phyloP scores from a whole-genome alignment of 2,113 vertebrate genomes.

The Anarhynchus alexandrinus region DNA sequence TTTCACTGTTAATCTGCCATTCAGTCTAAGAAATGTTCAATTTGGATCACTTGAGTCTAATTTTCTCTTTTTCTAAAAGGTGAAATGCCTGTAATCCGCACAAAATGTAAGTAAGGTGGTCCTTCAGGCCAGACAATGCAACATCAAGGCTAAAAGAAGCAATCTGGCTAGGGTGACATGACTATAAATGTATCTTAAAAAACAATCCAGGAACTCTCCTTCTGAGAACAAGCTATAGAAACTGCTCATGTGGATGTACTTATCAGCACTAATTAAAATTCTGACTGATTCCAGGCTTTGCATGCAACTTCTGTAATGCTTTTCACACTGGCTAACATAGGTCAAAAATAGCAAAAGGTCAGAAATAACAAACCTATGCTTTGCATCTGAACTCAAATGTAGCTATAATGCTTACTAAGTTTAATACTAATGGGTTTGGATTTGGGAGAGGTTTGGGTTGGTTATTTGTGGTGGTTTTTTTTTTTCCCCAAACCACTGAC shows the following conservation, averaged over 20 bases:
- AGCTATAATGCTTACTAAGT: not conserved
- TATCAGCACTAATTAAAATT: not conserved
- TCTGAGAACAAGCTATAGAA: not conserved
- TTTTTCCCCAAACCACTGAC: not conserved
- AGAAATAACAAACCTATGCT: not conserved
- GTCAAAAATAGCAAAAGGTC: not conserved
- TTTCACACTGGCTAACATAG: not conserved
- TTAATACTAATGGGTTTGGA: not conserved
- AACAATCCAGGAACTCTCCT: not conserved
- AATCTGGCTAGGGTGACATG: accelerated
- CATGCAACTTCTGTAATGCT: not conserved
- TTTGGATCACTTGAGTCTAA: not conserved
- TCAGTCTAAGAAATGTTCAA: not conserved
- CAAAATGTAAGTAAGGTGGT: not conserved
- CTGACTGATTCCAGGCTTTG: not conserved
- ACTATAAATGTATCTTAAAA: not conserved
- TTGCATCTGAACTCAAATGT: not conserved
- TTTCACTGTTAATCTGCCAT: not conserved
- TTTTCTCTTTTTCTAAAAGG: not conserved
- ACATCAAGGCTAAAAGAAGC: not conserved
- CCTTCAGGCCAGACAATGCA: not conserved
- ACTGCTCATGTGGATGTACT: not conserved
- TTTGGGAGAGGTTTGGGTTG: accelerated
- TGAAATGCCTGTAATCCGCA: not conserved
- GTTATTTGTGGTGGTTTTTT: not conserved